Evolutionary conservation across 2,888 invertebrate species (phyloP), one percentile per base, ranked within the genome.

Genomic region (Nephrotoma appendiculata): DNA sequence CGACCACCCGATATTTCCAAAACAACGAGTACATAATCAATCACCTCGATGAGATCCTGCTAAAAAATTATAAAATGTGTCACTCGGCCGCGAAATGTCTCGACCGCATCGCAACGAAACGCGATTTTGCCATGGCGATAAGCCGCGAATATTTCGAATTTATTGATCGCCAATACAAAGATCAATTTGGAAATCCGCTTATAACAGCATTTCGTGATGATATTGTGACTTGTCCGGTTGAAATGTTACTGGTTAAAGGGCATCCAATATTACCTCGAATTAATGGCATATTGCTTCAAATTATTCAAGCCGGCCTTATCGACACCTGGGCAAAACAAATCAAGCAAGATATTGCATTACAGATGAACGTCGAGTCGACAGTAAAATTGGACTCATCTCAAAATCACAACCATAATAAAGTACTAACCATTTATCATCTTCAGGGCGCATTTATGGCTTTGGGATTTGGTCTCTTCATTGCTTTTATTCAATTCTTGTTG

Each of bases 1-100:
- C 71, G n/a, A 87, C 86, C 6, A 87, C 86, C 7, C n/a, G 86
- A 44, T 86, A 86, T 86, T 87, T 87, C 12, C n/a, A 41, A 6
- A 52, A 42, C 6, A 44, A 44, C 31, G 41, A 86, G 12, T 87
- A 41, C 71, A 57, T 41, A 5, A n/a, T 11, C n/a, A 83, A 87
- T 44, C 41, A 85, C 4, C 43, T 44, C 44, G 85, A 44, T 44
- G n/a, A 48, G 2, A 9, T 41, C 2, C 41, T 86, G 15, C 41
- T 85, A 42, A 52, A 57, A 48, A 42, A 85, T 41, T 87, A 85
- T 48, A 44, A 85, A 31, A n/a, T 85, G 11, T 87, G 87, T 15
- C 9, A 45, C 0, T 41, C 85, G 6, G 71, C 71, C 0, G 7
- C 71, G 9, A 2, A 4, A 19, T 71, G 71, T 11, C 71, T 71